Base-by-base conservation (phyloP, 2,113 vertebrate species). In the Chloroceryle aenea region DNA sequence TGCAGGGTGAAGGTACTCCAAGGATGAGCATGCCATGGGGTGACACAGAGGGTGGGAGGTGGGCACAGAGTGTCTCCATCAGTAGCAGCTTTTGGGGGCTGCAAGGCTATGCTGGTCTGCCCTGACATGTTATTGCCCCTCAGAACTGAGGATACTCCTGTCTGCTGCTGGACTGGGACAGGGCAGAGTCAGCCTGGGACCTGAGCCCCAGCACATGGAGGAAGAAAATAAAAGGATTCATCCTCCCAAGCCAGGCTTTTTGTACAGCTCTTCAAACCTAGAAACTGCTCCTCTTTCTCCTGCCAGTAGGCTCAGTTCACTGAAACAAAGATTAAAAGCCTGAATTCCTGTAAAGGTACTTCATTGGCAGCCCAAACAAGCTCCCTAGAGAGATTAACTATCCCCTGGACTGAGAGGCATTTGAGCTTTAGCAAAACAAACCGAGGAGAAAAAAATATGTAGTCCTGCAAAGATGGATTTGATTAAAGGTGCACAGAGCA, bases 261-360 rank as follows among this genome's bases (percentile, higher is more conserved):
- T 62, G 64, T 26, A 74, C 36, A 81, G 50, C 53, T 80, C 34
- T 74, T 77, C 56, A 78, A 53, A 84, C 27, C 16, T 64, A 64
- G 63, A 43, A 92, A 80, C 32, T 0, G 6, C 23, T 76, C 42
- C 12, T 77, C 76, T 75, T 85, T 84, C 38, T 85, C 52, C 47
- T 55, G 64, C 32, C 34, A 6, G 32, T 71, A 75, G 74, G 18
- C 56, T 93, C 43, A 36, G 62, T 58, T 92, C 71, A 61, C 71
- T 91, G 78, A 91, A 95, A 71, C n/a, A 62, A 71, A 95, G 73
- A 78, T 79, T 77, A 87, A 94, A 92, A 85, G 40, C 38, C 22
- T 61, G 45, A 47, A 50, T 78, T 71, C 22, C 36, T 62, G 40
- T 61, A 50, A 80, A 97, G 82, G 53, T 75, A 43, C 67, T 90